Evolutionary conservation across 2,888 invertebrate genomes (phyloP).

Genomic region (Stratiomys singularior): DNA sequence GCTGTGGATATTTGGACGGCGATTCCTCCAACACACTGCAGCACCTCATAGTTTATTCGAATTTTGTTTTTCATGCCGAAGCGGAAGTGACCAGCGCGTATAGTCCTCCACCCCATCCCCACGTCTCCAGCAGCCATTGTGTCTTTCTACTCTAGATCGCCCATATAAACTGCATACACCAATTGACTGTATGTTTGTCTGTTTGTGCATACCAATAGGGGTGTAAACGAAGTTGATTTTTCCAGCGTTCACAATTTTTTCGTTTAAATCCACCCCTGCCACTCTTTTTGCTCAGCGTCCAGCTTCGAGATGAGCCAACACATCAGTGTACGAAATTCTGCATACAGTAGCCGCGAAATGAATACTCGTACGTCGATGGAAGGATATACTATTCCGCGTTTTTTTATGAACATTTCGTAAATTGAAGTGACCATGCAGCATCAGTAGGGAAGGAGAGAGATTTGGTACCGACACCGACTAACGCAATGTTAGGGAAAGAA

Average conservation of each 20-base stretch:
- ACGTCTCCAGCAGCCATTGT: neutral
- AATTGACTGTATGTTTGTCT: conserved; percentile 46
- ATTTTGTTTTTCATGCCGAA: conserved; percentile 46
- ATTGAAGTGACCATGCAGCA: conserved; percentile 32
- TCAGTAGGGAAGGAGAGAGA: neutral
- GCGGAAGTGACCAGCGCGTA: conserved; percentile 52
- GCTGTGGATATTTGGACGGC: conserved; percentile 21
- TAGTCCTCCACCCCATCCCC: conserved; percentile 35
- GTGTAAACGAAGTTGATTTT: conserved; percentile 57
- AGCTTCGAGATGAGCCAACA: conserved; percentile 34
- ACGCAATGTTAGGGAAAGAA: conserved; percentile 19
- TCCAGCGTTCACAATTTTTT: conserved; percentile 46
- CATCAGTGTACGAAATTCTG: conserved; percentile 3
- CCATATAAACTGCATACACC: conserved; percentile 43
- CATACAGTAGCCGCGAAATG: conserved; percentile 5
- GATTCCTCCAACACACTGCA: conserved; percentile 31
- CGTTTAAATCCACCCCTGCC: conserved; percentile 33
- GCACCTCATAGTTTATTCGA: conserved; percentile 51
- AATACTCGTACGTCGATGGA: conserved; percentile 1
- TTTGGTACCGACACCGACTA: conserved; percentile 13
- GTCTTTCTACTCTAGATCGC: conserved; percentile 23
- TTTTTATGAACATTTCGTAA: conserved; percentile 31
- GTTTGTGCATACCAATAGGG: conserved; percentile 50
- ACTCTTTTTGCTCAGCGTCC: conserved; percentile 1
- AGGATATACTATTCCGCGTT: conserved; percentile 38